These are phyloP conservation scores for Ifrita kowaldi DNA, from an alignment of 2,113 vertebrate species.

Conservation along the genomic window DNA sequence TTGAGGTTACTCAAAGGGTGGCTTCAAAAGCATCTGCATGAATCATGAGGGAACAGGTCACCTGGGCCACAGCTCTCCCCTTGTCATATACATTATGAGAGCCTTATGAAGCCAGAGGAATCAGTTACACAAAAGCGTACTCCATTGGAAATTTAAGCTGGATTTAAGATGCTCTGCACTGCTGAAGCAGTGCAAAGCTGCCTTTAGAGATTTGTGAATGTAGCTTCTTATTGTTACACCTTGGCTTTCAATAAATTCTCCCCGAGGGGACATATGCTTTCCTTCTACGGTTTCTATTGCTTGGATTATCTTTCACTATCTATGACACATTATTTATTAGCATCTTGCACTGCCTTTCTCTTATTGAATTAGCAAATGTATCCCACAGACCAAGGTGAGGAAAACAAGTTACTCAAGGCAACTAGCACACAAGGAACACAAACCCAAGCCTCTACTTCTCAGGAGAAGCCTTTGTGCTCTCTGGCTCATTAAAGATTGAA, in stretches of 20 bases:
- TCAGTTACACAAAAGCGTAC: neutral
- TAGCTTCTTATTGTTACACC: neutral
- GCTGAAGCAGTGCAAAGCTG: constrained; percentile 34
- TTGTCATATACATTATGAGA: neutral
- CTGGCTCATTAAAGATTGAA: neutral
- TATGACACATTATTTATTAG: neutral
- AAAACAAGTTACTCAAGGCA: neutral
- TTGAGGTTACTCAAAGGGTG: neutral
- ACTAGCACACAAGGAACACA: neutral
- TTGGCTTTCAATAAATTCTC: constrained; percentile 21
- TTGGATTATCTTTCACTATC: neutral
- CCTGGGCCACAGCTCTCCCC: neutral
- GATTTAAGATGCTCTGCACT: constrained; percentile 17
- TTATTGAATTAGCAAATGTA: neutral
- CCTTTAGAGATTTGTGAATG: constrained; percentile 12
- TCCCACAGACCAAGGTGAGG: neutral
- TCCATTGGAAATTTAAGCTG: constrained; percentile 16
- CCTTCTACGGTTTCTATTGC: neutral
- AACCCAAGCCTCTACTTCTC: neutral
- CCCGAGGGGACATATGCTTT: neutral
- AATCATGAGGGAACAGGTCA: neutral
- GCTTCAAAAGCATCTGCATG: neutral
- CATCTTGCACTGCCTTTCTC: neutral
- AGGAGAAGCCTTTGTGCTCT: neutral
- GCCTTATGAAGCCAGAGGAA: neutral